Percentiles rank a stretch among this genome's conserved stretches.
Evolutionary conservation across 2,113 vertebrate species (phyloP).

Genomic region (Menidia beryllina): DNA sequence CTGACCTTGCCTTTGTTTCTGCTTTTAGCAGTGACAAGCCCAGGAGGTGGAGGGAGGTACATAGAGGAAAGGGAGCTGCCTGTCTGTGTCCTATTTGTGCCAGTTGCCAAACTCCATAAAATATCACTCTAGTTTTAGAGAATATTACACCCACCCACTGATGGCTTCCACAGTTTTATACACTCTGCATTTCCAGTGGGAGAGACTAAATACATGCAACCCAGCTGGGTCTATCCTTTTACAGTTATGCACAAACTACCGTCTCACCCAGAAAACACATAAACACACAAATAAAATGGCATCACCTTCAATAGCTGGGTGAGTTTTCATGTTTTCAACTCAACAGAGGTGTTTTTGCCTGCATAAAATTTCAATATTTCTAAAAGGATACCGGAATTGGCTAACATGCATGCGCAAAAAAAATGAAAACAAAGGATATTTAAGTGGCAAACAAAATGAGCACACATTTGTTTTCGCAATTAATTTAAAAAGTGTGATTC

Average conservation of each 20-base stretch:
- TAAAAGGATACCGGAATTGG: neutral
- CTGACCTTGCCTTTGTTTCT: slow-evolving; percentile 61
- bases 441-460: slow-evolving; percentile 12
- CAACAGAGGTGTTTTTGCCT: neutral
- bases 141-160: slow-evolving; percentile 76
- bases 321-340: slow-evolving; percentile 1
- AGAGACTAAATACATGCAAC: slow-evolving; percentile 66
- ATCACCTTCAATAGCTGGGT: slow-evolving; percentile 24
- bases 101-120: slow-evolving; percentile 77
- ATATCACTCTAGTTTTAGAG: slow-evolving; percentile 71
- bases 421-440: slow-evolving; percentile 16
- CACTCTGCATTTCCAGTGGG: slow-evolving; percentile 68
- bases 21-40: slow-evolving; percentile 70
- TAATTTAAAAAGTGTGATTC: slow-evolving; percentile 13
- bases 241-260: slow-evolving; percentile 59
- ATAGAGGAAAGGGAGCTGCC: slow-evolving; percentile 63
- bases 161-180: slow-evolving; percentile 71
- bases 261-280: slow-evolving; percentile 59
- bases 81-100: slow-evolving; percentile 72
- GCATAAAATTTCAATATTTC: neutral
- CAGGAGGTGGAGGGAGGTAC: slow-evolving; percentile 61
- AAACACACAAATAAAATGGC: slow-evolving; percentile 46
- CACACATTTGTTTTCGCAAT: slow-evolving; percentile 46
- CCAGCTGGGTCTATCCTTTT: slow-evolving; percentile 74
- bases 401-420: slow-evolving; percentile 3